Evolutionary conservation across 2,113 vertebrate species (phyloP).

Genomic region (Dipodomys stephensi): DNA sequence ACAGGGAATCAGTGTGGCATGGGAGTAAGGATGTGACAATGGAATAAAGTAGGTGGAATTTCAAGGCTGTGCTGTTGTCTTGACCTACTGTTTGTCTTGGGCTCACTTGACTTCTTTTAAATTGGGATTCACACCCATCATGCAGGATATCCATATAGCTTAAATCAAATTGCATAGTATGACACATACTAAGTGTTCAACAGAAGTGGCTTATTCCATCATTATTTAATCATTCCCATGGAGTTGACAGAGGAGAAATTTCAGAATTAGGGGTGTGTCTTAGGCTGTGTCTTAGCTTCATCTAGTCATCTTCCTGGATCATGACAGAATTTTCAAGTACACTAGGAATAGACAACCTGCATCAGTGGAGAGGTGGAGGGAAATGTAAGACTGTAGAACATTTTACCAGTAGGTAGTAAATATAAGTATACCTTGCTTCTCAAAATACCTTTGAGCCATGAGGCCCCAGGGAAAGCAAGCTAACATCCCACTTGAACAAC

Average conservation of each 20-base stretch:
- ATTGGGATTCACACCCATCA: neutral
- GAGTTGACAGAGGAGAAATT: neutral
- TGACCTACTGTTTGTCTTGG: neutral
- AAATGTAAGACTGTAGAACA: neutral
- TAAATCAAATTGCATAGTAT: neutral
- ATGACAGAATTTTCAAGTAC: neutral
- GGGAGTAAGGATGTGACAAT: neutral
- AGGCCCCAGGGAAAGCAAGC: neutral
- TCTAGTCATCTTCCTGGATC: neutral
- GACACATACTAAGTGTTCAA: neutral
- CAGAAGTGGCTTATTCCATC: neutral
- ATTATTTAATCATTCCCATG: neutral
- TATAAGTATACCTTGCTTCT: neutral
- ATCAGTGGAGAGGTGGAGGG: neutral
- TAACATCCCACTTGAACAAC: neutral
- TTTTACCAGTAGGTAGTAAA: neutral
- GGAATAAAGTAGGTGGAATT: neutral
- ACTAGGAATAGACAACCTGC: neutral
- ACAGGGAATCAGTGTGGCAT: neutral
- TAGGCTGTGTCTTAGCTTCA: no score
- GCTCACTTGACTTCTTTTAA: neutral
- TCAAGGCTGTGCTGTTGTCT: neutral
- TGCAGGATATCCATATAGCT: neutral
- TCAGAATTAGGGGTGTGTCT: neutral
- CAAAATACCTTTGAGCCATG: neutral